These are phyloP conservation scores for Sphinx pinastri DNA, from an alignment of 2,888 invertebrate genomes.

Conservation along the genomic window DNA sequence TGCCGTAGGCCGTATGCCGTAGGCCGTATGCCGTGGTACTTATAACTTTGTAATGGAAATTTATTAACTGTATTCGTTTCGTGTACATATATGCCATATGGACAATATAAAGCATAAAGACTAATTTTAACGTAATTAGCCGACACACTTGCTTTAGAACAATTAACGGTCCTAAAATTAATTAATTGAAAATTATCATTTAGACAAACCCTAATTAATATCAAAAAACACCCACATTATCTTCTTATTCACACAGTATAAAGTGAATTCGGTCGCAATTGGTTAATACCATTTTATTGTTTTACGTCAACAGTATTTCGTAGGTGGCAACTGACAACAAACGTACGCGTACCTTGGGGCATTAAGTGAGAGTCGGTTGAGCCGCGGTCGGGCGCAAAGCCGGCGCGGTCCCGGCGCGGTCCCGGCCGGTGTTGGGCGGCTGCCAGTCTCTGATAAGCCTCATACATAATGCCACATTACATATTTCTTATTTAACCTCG, in stretches of 20 bases:
- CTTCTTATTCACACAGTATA: neutral
- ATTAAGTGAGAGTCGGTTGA: constrained; percentile 57
- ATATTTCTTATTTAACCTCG: constrained; percentile 56
- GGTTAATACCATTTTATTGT: constrained; percentile 5
- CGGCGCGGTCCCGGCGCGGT: constrained; percentile 49
- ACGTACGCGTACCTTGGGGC: constrained; percentile 43
- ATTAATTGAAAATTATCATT: neutral
- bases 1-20: neutral
- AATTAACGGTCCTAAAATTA: neutral
- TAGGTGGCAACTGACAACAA: constrained; percentile 29
- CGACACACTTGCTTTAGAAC: no score
- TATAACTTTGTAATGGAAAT: constrained; percentile 6
- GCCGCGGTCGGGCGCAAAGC: constrained; percentile 57
- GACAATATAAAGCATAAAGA: no score
- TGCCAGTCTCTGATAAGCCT: constrained; percentile 60
- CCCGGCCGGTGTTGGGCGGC: constrained; percentile 52
- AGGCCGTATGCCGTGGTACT: neutral
- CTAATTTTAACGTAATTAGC: no score
- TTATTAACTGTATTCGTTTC: neutral
- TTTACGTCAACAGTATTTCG: neutral
- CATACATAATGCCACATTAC: constrained; percentile 54
- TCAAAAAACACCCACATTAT: neutral
- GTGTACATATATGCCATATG: no score
- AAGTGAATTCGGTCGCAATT: neutral
- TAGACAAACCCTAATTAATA: neutral